Percentiles rank a stretch among this genome's conserved stretches.
Evolutionary conservation across 2,113 vertebrate genomes (phyloP).

Genomic region (Eonycteris spelaea): DNA sequence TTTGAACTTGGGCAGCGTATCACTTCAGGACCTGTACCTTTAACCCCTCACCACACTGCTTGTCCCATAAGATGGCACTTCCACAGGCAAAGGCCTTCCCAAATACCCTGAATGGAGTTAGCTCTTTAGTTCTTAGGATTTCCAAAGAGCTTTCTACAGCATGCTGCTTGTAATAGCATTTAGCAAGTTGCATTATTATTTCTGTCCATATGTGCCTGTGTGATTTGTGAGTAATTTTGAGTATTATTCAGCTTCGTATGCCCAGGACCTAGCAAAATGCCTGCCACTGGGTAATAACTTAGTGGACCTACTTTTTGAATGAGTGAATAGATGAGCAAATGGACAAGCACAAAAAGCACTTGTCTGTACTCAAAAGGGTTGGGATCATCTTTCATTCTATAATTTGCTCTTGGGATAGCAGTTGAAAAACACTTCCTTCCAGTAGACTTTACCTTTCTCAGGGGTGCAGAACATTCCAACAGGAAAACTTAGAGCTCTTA

Average conservation of each 20-base stretch:
- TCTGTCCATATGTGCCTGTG: neutral
- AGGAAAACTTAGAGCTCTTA: conserved; percentile 39
- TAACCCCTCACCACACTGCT: neutral
- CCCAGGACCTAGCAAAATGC: neutral
- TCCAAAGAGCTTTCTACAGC: neutral
- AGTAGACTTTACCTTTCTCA: conserved; percentile 26
- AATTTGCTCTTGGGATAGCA: neutral
- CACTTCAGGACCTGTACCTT: neutral
- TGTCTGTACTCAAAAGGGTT: neutral
- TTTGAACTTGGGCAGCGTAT: neutral
- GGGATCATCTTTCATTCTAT: neutral
- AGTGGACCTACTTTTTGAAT: neutral
- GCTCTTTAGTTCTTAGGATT: neutral
- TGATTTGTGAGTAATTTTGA: neutral
- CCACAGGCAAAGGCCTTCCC: neutral
- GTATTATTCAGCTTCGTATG: neutral
- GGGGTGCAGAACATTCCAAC: conserved; percentile 45
- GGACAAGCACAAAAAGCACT: neutral
- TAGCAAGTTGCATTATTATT: neutral
- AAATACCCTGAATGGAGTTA: neutral
- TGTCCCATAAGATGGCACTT: neutral
- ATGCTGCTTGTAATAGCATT: neutral
- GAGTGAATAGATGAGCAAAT: neutral
- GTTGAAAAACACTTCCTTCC: conserved; percentile 47
- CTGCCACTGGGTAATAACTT: neutral